A percentile compares a stretch with the other conserved stretches of the same genome.
Conservation (phyloP, 2,797 vertebrate species). For the Luscinia luscinia region DNA sequence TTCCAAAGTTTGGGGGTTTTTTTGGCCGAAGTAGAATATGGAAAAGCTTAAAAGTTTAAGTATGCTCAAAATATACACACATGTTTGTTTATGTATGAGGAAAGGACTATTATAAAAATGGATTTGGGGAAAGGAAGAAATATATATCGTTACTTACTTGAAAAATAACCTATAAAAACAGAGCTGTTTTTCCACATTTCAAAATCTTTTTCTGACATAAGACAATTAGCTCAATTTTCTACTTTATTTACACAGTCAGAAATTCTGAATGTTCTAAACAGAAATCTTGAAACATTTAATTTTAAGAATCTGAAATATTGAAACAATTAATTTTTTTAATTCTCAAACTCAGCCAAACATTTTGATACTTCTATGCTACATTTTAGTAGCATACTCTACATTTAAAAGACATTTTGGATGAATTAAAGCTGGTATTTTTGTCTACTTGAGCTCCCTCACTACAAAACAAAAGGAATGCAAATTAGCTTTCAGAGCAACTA, state of each 20-base stretch:
- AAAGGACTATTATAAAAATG: background rate
- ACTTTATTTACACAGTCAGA: background rate
- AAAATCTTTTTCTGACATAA: background rate
- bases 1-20: background rate
- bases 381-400: background rate
- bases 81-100: background rate
- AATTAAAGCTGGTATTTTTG: background rate
- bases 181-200: background rate
- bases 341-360: background rate
- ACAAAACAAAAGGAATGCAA: background rate
- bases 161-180: background rate
- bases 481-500: background rate
- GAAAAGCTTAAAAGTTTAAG: background rate
- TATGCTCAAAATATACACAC: background rate
- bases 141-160: background rate
- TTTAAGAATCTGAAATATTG: background rate
- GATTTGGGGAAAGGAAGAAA: accelerated
- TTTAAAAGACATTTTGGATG: background rate
- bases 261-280: background rate
- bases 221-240: background rate
- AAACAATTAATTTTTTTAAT: background rate
- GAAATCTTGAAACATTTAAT: background rate
- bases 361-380: background rate
- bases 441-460: background rate
- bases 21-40: background rate